Percentiles rank a stretch among this genome's conserved stretches.
These are phyloP conservation scores for Psophia crepitans DNA, from an alignment of 2,113 vertebrate species.

Conservation along the genomic window DNA sequence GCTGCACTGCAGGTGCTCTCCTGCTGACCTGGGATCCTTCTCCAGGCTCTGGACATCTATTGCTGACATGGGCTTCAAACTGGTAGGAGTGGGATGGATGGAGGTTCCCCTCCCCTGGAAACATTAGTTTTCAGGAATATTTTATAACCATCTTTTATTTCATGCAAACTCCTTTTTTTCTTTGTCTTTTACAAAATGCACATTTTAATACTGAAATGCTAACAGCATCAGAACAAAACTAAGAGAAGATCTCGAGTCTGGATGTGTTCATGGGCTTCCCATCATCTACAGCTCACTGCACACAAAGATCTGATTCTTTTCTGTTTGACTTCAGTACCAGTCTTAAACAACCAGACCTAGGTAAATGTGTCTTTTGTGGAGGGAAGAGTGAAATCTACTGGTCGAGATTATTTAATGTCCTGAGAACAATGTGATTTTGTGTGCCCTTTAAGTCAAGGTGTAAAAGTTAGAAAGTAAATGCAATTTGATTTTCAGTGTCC, in stretches of 20 bases:
- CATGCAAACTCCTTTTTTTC: neutral
- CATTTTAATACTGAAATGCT: neutral
- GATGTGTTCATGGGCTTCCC: neutral
- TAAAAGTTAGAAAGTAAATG: neutral
- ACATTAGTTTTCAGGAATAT: neutral
- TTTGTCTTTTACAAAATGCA: neutral
- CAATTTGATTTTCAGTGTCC: neutral
- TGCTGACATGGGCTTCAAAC: no score
- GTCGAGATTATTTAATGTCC: neutral
- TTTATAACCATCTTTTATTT: neutral
- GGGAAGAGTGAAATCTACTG: neutral
- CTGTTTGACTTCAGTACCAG: neutral
- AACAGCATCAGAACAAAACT: neutral
- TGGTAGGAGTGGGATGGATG: no score
- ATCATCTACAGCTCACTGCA: neutral
- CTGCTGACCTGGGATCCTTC: no score
- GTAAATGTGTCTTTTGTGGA: neutral
- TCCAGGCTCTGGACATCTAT: no score
- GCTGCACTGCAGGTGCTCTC: no score
- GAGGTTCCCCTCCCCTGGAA: no score
- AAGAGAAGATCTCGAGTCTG: neutral
- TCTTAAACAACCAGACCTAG: neutral
- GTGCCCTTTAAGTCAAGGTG: neutral
- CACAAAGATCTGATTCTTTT: neutral
- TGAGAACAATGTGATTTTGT: neutral